Evolutionary conservation across 2,113 vertebrate species (phyloP).

Genomic region (Oncorhynchus keta): DNA sequence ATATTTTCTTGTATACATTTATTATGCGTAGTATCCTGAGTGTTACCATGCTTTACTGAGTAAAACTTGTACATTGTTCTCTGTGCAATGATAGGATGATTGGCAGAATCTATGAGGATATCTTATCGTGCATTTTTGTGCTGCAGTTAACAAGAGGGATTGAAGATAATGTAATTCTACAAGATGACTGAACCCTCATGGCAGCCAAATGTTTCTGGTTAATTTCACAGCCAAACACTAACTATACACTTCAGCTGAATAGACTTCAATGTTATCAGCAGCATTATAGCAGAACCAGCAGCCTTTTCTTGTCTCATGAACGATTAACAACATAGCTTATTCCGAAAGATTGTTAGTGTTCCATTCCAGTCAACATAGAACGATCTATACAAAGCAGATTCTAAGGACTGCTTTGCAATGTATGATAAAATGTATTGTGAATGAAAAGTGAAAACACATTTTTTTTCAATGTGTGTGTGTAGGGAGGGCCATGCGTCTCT

Average conservation of each 20-base stretch:
- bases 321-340: neutral
- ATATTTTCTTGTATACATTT: too few relatives aligned
- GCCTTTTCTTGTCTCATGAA: neutral
- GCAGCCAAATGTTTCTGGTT: neutral
- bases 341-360: neutral
- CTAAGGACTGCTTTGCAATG: neutral
- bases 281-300: neutral
- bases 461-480: slow-evolving; percentile 15
- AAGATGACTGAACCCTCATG: neutral
- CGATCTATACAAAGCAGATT: neutral
- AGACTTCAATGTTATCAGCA: neutral
- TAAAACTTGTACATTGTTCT: too few relatives aligned
- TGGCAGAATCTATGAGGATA: slow-evolving; percentile 16
- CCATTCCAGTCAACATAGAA: neutral
- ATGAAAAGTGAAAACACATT: neutral
- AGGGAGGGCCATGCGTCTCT: slow-evolving; percentile 89
- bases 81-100: neutral
- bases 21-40: too few relatives aligned
- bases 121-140: slow-evolving; percentile 22
- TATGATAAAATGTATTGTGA: neutral
- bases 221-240: neutral
- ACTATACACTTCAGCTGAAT: neutral
- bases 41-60: too few relatives aligned
- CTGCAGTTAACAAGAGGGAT: too few relatives aligned
- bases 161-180: too few relatives aligned